A percentile compares a stretch with the other conserved stretches of the same genome.
phyloP scores from a whole-genome alignment of 2,888 invertebrate species.

The Cephalotes varians region DNA sequence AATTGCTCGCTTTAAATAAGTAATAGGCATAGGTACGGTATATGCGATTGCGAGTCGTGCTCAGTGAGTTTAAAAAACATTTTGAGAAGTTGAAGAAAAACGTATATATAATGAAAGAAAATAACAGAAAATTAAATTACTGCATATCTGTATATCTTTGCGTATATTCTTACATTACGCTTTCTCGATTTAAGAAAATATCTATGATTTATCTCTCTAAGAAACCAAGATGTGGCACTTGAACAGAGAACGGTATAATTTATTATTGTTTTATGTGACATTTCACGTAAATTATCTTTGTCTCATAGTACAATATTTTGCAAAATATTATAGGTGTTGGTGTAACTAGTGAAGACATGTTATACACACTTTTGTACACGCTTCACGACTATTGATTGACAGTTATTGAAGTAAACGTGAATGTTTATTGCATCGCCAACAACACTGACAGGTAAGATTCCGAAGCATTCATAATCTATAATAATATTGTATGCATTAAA shows the following conservation, averaged over 20 bases:
- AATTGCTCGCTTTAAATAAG: conserved; percentile 49
- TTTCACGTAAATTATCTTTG: not conserved
- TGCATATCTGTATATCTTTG: not conserved
- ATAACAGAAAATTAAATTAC: conserved; percentile 6
- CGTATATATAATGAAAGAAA: too few species aligned
- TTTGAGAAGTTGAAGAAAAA: not conserved
- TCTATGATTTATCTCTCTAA: conserved; percentile 14
- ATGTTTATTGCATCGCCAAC: conserved; percentile 47
- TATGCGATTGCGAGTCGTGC: not conserved
- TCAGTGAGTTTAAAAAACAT: not conserved
- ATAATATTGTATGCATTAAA: conserved; percentile 20
- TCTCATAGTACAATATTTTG: not conserved
- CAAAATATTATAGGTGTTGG: not conserved
- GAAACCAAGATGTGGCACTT: too few species aligned
- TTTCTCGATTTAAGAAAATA: not conserved
- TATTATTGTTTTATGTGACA: too few species aligned
- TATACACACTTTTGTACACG: not conserved
- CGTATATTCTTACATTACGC: too few species aligned
- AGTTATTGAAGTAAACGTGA: too few species aligned
- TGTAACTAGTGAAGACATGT: conserved; percentile 19
- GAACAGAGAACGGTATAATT: too few species aligned
- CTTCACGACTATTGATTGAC: conserved; percentile 22
- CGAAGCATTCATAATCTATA: conserved; percentile 44
- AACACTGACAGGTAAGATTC: conserved; percentile 29
- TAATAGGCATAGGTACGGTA: not conserved